Percentiles rank a stretch among this genome's conserved stretches.
phyloP scores from a whole-genome alignment of 1,140 invertebrate genomes.

The Drosophila kikkawai region DNA sequence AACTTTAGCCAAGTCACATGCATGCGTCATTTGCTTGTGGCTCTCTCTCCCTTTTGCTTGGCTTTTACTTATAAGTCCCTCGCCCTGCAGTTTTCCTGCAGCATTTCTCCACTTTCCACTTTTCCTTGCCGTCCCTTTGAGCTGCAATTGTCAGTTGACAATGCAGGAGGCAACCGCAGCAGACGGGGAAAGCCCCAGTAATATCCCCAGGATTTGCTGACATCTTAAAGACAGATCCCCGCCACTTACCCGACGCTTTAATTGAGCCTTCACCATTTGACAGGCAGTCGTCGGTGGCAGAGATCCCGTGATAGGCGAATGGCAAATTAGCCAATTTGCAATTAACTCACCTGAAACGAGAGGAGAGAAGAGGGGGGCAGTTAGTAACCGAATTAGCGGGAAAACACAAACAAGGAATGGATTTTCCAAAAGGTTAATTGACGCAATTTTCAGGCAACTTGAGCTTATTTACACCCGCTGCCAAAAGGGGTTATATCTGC shows the following conservation, averaged over 20 bases:
- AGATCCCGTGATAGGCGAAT: neutral
- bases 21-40: conserved; percentile 68
- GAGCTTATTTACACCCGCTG: conserved; percentile 12
- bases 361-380: conserved; percentile 1
- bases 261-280: conserved; percentile 31
- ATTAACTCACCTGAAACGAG: conserved; percentile 35
- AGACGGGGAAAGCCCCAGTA: neutral
- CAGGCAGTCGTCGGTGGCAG: neutral
- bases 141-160: conserved; percentile 65
- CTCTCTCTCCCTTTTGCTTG: conserved; percentile 51
- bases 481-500: conserved; percentile 15
- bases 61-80: conserved; percentile 48
- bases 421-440: conserved; percentile 58
- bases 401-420: conserved; percentile 30
- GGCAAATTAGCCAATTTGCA: conserved; percentile 21
- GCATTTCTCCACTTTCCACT: neutral
- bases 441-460: conserved; percentile 65
- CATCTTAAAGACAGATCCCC: conserved; percentile 30
- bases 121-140: conserved; percentile 29
- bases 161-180: conserved; percentile 58
- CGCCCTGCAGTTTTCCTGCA: neutral
- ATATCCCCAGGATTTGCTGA: conserved; percentile 8
- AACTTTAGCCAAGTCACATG: conserved; percentile 41
- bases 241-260: conserved; percentile 24
- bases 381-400: conserved; percentile 30